Evolutionary conservation across 2,113 vertebrate genomes (phyloP).

Genomic region (Dromiciops gliroides): DNA sequence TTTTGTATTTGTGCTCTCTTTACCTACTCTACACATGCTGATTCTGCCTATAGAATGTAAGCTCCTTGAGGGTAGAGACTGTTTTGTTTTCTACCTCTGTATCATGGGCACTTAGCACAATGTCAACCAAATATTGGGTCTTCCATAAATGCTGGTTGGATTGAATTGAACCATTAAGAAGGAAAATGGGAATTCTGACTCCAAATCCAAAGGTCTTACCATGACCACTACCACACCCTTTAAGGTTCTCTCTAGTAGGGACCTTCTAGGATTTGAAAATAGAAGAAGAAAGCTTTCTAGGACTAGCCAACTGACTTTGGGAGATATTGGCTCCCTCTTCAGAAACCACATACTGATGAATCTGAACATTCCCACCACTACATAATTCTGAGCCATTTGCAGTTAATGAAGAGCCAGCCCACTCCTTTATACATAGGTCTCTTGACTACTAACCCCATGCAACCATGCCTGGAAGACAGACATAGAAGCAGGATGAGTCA

Average conservation of each 20-base stretch:
- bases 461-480: background rate
- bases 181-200: background rate
- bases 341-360: constrained; percentile 1
- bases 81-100: background rate
- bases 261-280: background rate
- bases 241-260: background rate
- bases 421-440: constrained; percentile 12
- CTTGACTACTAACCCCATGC: background rate
- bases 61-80: background rate
- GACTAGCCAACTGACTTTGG: background rate
- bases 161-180: background rate
- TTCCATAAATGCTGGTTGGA: background rate
- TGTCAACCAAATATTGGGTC: background rate
- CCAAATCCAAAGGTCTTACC: background rate
- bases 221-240: background rate
- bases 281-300: background rate
- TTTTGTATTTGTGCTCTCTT: background rate
- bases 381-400: background rate
- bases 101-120: background rate
- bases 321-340: background rate
- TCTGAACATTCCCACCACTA: background rate
- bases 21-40: background rate
- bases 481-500: background rate
- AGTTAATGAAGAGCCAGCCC: background rate
- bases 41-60: background rate